Evolutionary conservation across 2,113 vertebrate genomes (phyloP), one percentile per base, ranked within the genome.

Genomic region (Hylia prasina): DNA sequence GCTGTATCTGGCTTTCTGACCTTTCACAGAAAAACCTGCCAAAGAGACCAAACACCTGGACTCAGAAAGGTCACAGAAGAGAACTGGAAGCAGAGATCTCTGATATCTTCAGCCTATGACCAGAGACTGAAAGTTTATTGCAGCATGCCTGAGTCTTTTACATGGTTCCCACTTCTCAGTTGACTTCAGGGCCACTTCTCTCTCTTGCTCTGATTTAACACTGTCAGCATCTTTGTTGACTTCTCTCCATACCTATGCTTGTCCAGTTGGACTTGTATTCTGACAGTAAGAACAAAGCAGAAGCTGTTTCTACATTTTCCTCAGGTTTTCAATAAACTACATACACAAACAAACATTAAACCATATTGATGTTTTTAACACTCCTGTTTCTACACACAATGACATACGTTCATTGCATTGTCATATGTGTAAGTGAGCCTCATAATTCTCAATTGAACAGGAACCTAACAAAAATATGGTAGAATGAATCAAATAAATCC

Each of bases 361-460:
- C 58, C 8, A 3, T 57, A 37, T 30, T 23, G 33, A 79, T 23
- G 30, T 53, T 82, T 23, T 4, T 19, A 81, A 83, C 15, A 65
- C 23, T 25, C 25, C 8, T 50, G 16, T 79, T 87, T 84, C 37
- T 68, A 35, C 5, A 71, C 15, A 66, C 5, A 75, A 7, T 50
- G 30, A 39, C 57, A 81, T n/a, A n/a, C n/a, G n/a, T 69, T 73
- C 19, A 68, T 68, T 0, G 2, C 23, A 84, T 30, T 78, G 31
- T 40, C 0, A 0, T 54, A 69, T 0, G 2, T 21, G 1, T 53
- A 64, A 71, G 14, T 45, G 51, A 83, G 37, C 31, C 14, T 84
- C 15, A 30, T 39, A 66, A 60, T 57, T 87, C 35, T 85, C 61
- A 69, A 1, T 4, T 87, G 78, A 89, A 82, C 37, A 37, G n/a